Evolutionary conservation across 2,113 vertebrate genomes (phyloP), one percentile per base, ranked within the genome.

Genomic region (Equus quagga): DNA sequence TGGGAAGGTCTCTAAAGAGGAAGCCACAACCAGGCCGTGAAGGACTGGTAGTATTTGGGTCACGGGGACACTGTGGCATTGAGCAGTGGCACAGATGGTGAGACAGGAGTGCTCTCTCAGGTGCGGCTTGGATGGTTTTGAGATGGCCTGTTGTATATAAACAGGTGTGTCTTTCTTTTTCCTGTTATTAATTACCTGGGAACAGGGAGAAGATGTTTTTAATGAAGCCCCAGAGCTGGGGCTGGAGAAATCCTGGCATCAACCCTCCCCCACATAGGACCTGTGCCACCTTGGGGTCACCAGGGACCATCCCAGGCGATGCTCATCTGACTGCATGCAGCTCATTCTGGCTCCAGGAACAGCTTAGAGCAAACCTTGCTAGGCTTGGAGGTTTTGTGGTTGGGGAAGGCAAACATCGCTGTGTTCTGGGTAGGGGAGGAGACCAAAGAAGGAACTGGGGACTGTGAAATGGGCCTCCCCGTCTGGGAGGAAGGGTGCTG

Each of bases 211-310:
- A 19, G 41, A 36, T 89, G 9, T 94, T 94, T 97, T 83, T 85
- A 96, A 33, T 92, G 83, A 92, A 96, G 54, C 33, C 44, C 51
- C 24, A 49, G 78, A 72, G 33, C 31, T 69, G n/a, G 26, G 78
- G 46, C 78, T 92, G 36, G 73, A 92, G 73, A 95, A 89, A 78
- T 18, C n/a, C 95, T 91, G n/a, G 62, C 19, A 33, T 78, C 49
- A n/a, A 1, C 54, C 19, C 8, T 69, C 12, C 51, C 17, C 41
- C 0, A 33, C 9, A 36, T 23, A 58, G 44, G 60, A 31, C 26
- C 44, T 96, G 49, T 64, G 58, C 6, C 31, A 31, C 93, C 44
- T 91, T 15, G 19, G 65, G 41, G n/a, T 49, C 73, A 64, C 67
- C 60, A 64, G 78, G n/a, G 69, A 49, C 79, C 23, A 46, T 80